Evolutionary conservation across 2,888 invertebrate species (phyloP), one percentile per base, ranked within the genome.

Genomic region (Drosophila conformis): DNA sequence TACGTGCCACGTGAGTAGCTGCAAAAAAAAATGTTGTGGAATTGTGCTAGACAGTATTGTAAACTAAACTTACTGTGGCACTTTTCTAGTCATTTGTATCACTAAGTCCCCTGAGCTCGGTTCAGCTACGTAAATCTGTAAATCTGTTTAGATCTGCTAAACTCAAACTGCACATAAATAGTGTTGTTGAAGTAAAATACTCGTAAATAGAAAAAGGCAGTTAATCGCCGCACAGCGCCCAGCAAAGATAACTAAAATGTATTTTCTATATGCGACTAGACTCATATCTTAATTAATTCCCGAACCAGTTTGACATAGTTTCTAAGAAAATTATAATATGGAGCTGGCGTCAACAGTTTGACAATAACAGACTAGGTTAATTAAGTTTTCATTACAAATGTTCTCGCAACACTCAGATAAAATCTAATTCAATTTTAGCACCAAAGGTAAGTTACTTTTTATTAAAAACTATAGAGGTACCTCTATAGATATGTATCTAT

Each of bases 1-100:
- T 76, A 87, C 84, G 84, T 87, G 89, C 80, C 56, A 65, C 64
- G 68, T 80, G 68, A 76, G 57, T 42, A 59, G 40, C 29, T 56
- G 35, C 31, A 48, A 13, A n/a, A 11, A 31, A 13, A 40, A 49
- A 56, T 31, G 36, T 58, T 60, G 18, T 13, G 35, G n/a, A 73
- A 58, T 40, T 57, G 13, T 18, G 8, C 18, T 36, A 57, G 36
- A 15, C 29, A 35, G 29, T 38, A 13, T 27, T 18, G 27, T 53
- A 27, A 48, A 36, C 18, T 25, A 21, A 8, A 40, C 40, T 54
- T 61, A 65, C 59, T 70, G 33, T 73, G 69, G 75, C 77, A 65
- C 80, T 59, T 61, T 59, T 58, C 56, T 42, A 64, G 42, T 67
- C 77, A 75, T 80, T 86, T 80, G 73, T 71, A 78, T 86, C 67